These are phyloP conservation scores for Sebastolobus altivelis DNA, from an alignment of 2,797 vertebrate species.

Conservation along the genomic window DNA sequence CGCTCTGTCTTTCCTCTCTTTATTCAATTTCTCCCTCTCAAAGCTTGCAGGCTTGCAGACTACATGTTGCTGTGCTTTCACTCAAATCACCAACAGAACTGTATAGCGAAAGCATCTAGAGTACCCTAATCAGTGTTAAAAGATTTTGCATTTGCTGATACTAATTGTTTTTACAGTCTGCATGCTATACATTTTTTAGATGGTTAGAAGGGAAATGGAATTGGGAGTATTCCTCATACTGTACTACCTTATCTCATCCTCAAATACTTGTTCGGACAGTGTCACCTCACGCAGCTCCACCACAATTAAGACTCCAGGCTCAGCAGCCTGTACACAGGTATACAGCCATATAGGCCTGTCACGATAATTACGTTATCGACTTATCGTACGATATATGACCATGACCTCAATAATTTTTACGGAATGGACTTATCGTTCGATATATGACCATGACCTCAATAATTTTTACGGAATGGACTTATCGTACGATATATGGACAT, in stretches of 20 bases:
- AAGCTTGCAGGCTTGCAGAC: neutral
- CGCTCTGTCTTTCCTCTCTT: conserved; percentile 9
- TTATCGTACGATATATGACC: too few species aligned
- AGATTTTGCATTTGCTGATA: neutral
- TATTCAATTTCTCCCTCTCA: conserved; percentile 30
- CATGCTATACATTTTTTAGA: neutral
- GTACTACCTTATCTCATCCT: neutral
- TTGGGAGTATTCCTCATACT: neutral
- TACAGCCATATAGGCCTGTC: neutral
- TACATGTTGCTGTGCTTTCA: conserved; percentile 9
- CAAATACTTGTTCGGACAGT: neutral
- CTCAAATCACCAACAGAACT: neutral
- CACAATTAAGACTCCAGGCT: neutral
- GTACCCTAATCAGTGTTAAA: neutral
- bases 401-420: too few species aligned
- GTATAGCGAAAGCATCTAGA: neutral
- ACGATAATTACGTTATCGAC: too few species aligned
- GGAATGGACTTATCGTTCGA: too few species aligned
- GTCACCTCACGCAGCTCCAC: neutral
- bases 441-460: too few species aligned
- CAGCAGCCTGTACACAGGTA: neutral
- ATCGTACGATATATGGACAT: too few species aligned
- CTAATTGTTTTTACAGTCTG: neutral
- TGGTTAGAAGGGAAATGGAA: neutral
- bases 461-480: too few species aligned